Base-by-base conservation (phyloP, 2,797 vertebrate species). In the Orestias chungarensis region DNA sequence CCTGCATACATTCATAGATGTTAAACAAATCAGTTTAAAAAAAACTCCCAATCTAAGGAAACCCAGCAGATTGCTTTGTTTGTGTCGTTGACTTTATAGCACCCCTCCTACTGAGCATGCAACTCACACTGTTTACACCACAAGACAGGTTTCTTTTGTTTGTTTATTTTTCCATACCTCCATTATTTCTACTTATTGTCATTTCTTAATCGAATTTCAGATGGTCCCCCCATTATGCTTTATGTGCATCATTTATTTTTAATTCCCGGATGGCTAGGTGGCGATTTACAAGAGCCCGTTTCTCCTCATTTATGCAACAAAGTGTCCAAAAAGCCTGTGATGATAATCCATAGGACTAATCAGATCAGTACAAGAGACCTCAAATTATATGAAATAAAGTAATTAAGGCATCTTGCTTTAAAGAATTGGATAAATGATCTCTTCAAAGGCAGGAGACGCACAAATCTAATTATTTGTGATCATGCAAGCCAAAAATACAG, bases 181-280 rank as follows among this genome's bases (percentile, higher is more conserved):
- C n/a, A 50, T 62, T 17, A 4, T 49, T 65, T 38, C 14, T 4
- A 27, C 31, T 72, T 42, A 31, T 29, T 31, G 35, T 54, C 7
- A n/a, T 65, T 65, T 31, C 47, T 33, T 54, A 71, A 64, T 65
- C 11, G 6, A 49, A 52, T 72, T 54, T 29, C 7, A 71, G 52
- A 52, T 12, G 31, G 8, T 12, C 6, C 6, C 17, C 68, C 23
- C 47, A 12, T 43, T 23, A 35, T 46, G 25, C 8, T 46, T 18
- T 54, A 23, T 52, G 7, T 20, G 15, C 23, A 35, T 66, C 23
- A 25, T 42, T 71, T 55, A 54, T 59, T 59, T n/a, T 59, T 15
- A 44, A n/a, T 70, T 57, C 33, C n/a, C 42, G 25, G 54, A 44
- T 23, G 31, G 29, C 29, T 55, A 42, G 66, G 35, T 38, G 29